Evolutionary conservation across 2,888 invertebrate genomes (phyloP), one percentile per base, ranked within the genome.

Genomic region (Mythimna vitellina): DNA sequence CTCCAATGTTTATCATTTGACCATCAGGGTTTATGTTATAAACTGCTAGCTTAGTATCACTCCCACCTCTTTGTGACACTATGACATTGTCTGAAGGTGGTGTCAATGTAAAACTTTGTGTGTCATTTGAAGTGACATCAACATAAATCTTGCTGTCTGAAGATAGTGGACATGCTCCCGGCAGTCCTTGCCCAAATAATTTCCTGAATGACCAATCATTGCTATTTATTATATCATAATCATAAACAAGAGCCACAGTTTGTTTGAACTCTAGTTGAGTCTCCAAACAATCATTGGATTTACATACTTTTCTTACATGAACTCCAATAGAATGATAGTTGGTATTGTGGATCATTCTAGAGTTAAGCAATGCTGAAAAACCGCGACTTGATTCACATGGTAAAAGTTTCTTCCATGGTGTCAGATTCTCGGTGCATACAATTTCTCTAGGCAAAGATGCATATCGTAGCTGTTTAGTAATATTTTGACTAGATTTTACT

Each of bases 341-440:
- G 3, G 99, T 98, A 89, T 99, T 99, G 91, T 99, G 99, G 70
- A 99, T 98, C 91, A 98, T 97, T 68, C 98, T 98, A 0, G 99
- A 98, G 92, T 99, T 99, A 7, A 99, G 96, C 65, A 99, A 94
- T 0, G 98, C 97, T 22, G 98, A 98, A 84, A 99, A 96, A 3
- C 99, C 99, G 88, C 97, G 97, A 92, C 97, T 98, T n/a, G 98
- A 98, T 92, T 98, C 98, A 94, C 99, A 99, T 0, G 99, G 99
- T 61, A 99, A 93, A 7, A 99, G 95, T 92, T 99, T 99, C 89
- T 99, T 99, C 98, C 99, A 99, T 0, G 99, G 99, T 20, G 99
- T 99, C 86, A 99, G 96, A 96, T 99, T 99, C 96, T 99, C 99
- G 0, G 99, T 99, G 91, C 99, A 99, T 6, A 99, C 99, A 86